Base-by-base conservation (phyloP, 2,113 vertebrate species). In the Amblyornis subalaris region DNA sequence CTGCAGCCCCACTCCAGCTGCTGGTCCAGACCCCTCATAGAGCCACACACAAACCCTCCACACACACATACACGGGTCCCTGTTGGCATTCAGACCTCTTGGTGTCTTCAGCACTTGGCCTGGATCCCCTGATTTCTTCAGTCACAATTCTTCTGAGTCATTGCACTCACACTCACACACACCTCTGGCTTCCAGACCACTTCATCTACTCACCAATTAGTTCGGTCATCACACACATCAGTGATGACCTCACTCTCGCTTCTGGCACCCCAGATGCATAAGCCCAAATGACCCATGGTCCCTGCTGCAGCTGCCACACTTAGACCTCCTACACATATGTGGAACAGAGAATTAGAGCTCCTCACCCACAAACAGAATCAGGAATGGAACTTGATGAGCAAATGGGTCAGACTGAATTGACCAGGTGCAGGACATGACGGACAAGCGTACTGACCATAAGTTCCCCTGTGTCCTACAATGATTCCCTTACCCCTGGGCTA, bases 161-260 rank as follows among this genome's bases (percentile, higher is more conserved):
- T 23, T 0, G 0, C 31, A 28, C 18, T 22, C 36, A 33, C 31
- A 28, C 18, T 22, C 36, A 33, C 54, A 17, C 12, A 44, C 22
- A 38, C 6, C 5, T 5, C 20, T 38, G 23, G 20, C 17, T 84
- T 29, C 23, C 62, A 75, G 42, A 79, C 6, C 23, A n/a, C 47
- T 33, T 69, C 29, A 73, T 40, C 62, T 31, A 31, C 57, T 57
- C 29, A 31, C 20, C 0, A 0, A 7, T 12, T 20, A 17, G 8
- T 36, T 65, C 0, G 0, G 31, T 17, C 42, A 74, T 10, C 35
- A 28, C 29, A 42, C 0, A 3, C n/a, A n/a, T n/a, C n/a, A n/a
- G n/a, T n/a, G n/a, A n/a, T n/a, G n/a, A n/a, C n/a, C n/a, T 75
- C 36, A 7, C n/a, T 76, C 17, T 18, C 29, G 6, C 15, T 72